Evolutionary conservation across 2,888 invertebrate species (phyloP).

Genomic region (Frankliniella intonsa): DNA sequence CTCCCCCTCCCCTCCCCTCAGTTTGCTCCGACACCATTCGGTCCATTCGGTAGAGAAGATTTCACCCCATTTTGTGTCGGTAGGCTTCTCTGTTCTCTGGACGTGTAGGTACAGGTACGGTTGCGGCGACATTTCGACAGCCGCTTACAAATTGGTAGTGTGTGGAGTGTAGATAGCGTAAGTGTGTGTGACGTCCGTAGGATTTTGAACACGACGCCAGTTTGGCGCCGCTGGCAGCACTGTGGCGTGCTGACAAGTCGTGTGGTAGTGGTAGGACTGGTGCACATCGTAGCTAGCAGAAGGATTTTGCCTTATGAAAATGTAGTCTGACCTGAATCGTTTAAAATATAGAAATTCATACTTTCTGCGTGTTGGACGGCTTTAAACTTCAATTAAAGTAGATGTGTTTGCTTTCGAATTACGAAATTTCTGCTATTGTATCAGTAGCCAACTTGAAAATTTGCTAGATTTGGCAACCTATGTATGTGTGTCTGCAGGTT

Average conservation of each 20-base stretch:
- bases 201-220: no score
- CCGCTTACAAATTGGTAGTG: no score
- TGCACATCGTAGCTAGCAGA: background rate
- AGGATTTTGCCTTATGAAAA: background rate
- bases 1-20: no score
- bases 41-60: no score
- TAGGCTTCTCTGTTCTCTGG: no score
- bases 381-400: constrained; percentile 8
- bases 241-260: background rate
- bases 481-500: background rate
- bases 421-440: background rate
- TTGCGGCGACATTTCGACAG: no score
- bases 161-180: no score
- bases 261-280: background rate
- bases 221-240: background rate
- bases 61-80: no score
- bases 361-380: background rate
- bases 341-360: background rate
- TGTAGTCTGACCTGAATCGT: background rate
- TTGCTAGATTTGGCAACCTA: background rate
- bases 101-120: no score
- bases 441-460: background rate
- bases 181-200: no score
- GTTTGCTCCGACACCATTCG: no score
- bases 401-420: background rate